These are phyloP conservation scores for Vandiemenella viatica DNA, from an alignment of 2,888 invertebrate genomes.

Conservation along the genomic window DNA sequence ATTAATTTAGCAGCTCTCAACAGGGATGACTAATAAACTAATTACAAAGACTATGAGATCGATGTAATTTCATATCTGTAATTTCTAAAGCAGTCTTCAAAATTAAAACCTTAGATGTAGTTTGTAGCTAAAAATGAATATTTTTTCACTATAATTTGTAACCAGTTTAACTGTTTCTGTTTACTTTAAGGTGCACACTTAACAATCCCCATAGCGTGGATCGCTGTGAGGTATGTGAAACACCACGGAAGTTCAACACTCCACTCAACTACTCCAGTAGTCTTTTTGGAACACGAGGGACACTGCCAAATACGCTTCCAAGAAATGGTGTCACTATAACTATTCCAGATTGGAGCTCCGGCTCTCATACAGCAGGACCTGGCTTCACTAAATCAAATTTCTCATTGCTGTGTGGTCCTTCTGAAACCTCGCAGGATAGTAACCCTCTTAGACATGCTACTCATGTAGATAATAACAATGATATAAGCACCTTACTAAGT, in stretches of 20 bases:
- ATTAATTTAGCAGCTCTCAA: too few relatives aligned
- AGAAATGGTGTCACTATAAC: conserved; percentile 32
- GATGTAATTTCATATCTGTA: too few relatives aligned
- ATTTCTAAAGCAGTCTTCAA: too few relatives aligned
- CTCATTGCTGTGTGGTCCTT: background rate
- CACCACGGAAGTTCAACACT: conserved; percentile 35
- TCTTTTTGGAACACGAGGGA: conserved; percentile 15
- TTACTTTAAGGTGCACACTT: conserved; percentile 64
- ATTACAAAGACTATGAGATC: too few relatives aligned
- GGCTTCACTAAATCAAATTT: conserved; percentile 5
- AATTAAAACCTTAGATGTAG: too few relatives aligned
- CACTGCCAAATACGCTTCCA: conserved; percentile 28
- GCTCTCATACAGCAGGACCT: conserved; percentile 28
- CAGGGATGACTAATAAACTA: too few relatives aligned
- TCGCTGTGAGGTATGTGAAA: conserved; percentile 60
- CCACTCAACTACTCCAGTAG: too few relatives aligned
- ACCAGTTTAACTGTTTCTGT: too few relatives aligned
- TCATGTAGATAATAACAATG: background rate
- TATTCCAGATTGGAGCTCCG: conserved; percentile 33
- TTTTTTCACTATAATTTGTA: too few relatives aligned
- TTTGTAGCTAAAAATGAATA: too few relatives aligned
- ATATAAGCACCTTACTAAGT: background rate
- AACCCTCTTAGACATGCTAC: background rate
- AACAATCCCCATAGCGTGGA: conserved; percentile 50
- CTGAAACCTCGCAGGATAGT: conserved; percentile 3